Evolutionary conservation across 2,888 invertebrate genomes (phyloP).

Genomic region (Polymixis lichenea): DNA sequence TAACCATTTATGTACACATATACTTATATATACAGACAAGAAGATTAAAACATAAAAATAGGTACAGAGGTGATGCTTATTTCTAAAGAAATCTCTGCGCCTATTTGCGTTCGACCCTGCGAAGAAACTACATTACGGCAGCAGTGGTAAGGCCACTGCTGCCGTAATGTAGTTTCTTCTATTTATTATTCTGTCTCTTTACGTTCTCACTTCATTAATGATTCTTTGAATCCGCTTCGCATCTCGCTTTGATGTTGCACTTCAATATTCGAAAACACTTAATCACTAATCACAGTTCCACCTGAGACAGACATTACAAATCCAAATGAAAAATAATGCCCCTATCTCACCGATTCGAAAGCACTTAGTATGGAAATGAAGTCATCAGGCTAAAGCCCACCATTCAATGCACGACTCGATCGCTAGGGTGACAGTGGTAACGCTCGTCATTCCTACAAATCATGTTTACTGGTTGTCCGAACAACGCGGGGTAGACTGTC

Average conservation of each 20-base stretch:
- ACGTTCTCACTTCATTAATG: neutral
- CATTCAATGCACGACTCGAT: conserved; percentile 57
- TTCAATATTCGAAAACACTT: conserved; percentile 27
- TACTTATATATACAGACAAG: no score
- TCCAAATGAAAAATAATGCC: conserved; percentile 55
- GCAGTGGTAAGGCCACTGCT: no score
- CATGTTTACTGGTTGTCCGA: conserved; percentile 76
- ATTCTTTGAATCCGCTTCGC: neutral
- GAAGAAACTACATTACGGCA: no score
- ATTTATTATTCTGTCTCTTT: neutral
- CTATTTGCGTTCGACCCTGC: no score
- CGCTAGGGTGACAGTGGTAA: conserved; percentile 54
- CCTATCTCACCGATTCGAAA: conserved; percentile 36
- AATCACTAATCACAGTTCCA: conserved; percentile 28
- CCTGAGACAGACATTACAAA: conserved; percentile 18
- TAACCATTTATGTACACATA: no score
- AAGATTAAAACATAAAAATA: no score
- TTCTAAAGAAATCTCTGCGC: no score
- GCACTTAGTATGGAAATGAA: conserved; percentile 67
- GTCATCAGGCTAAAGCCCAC: conserved; percentile 64
- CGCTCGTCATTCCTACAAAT: conserved; percentile 75
- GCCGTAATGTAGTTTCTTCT: no score
- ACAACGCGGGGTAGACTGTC: conserved; percentile 73
- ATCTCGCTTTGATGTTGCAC: neutral
- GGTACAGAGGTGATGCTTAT: no score